A percentile compares a stretch with the other conserved stretches of the same genome.
Evolutionary conservation across 2,888 invertebrate genomes (phyloP).

Genomic region (Orchestes rusci): DNA sequence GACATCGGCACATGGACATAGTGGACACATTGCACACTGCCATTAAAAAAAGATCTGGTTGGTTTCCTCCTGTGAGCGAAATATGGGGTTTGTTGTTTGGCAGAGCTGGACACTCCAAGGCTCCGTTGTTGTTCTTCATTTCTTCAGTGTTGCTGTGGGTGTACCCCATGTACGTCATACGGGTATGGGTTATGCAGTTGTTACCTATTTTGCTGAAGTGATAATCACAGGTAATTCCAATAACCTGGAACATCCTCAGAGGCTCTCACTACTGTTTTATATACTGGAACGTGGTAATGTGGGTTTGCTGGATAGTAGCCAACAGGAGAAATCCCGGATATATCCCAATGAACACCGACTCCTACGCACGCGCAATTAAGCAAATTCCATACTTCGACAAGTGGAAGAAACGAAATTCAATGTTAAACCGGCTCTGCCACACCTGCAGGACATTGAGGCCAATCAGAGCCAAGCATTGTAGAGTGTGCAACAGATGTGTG

Average conservation of each 20-base stretch:
- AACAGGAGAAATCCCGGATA: conserved; percentile 87
- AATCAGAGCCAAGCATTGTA: conserved; percentile 83
- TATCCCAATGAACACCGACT: conserved; percentile 81
- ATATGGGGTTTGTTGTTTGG: conserved; percentile 86
- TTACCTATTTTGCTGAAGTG: conserved; percentile 8
- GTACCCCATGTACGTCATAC: conserved; percentile 87
- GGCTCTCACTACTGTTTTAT: conserved; percentile 86
- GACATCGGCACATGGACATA: conserved; percentile 79
- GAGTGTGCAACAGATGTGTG: conserved; percentile 75
- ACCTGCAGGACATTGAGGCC: conserved; percentile 85
- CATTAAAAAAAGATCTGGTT: conserved; percentile 72
- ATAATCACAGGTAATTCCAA: conserved; percentile 65
- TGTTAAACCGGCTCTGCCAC: conserved; percentile 78
- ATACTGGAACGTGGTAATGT: conserved; percentile 87
- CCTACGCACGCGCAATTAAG: conserved; percentile 83
- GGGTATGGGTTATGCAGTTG: conserved; percentile 47
- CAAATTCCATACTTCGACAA: conserved; percentile 91
- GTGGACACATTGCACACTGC: conserved; percentile 75
- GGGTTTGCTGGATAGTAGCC: conserved; percentile 86
- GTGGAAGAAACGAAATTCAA: conserved; percentile 79
- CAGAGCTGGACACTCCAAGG: conserved; percentile 85
- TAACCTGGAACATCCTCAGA: conserved; percentile 82
- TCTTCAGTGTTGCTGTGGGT: conserved; percentile 84
- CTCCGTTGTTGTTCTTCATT: conserved; percentile 77
- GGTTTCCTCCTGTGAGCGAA: conserved; percentile 83